A percentile compares a stretch with the other conserved stretches of the same genome.
These are phyloP conservation scores for Sciurus vulgaris DNA, from an alignment of 2,797 vertebrate species.

Conservation along the genomic window DNA sequence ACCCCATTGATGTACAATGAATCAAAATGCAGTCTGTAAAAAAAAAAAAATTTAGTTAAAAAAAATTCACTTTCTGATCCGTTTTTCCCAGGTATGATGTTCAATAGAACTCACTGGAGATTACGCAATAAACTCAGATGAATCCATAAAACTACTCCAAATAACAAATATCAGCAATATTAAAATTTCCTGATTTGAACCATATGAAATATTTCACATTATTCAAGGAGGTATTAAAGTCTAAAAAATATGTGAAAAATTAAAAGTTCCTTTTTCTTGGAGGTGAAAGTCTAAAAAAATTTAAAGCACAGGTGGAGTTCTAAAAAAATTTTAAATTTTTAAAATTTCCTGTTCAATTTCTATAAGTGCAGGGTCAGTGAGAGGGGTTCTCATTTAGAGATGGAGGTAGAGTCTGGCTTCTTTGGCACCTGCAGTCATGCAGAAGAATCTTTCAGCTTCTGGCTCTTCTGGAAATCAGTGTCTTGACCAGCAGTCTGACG, in stretches of 20 bases:
- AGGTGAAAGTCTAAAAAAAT: conserved; percentile 42
- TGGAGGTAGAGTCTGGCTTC: not conserved
- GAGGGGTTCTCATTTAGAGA: not conserved
- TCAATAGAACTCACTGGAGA: not conserved
- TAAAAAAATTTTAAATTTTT: conserved; percentile 24
- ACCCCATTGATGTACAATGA: too few species aligned
- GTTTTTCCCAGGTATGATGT: not conserved
- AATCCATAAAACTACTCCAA: conserved; percentile 44
- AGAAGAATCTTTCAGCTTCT: not conserved
- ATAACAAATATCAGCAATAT: conserved; percentile 27
- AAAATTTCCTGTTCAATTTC: not conserved
- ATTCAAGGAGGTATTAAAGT: conserved; percentile 64
- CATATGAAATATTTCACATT: conserved; percentile 53
- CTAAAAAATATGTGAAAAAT: conserved; percentile 6
- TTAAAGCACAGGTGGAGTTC: not conserved
- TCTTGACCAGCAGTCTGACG: not conserved
- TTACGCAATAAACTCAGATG: not conserved
- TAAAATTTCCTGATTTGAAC: conserved; percentile 47
- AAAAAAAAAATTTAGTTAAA: too few species aligned
- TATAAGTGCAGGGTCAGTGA: not conserved
- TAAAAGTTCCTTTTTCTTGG: conserved; percentile 14
- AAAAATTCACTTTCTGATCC: not conserved
- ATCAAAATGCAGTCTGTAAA: too few species aligned
- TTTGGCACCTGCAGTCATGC: not conserved
- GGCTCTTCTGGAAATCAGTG: not conserved